Base-by-base conservation (phyloP, 2,113 vertebrate genomes). In the Microcebus ravelobensis region DNA sequence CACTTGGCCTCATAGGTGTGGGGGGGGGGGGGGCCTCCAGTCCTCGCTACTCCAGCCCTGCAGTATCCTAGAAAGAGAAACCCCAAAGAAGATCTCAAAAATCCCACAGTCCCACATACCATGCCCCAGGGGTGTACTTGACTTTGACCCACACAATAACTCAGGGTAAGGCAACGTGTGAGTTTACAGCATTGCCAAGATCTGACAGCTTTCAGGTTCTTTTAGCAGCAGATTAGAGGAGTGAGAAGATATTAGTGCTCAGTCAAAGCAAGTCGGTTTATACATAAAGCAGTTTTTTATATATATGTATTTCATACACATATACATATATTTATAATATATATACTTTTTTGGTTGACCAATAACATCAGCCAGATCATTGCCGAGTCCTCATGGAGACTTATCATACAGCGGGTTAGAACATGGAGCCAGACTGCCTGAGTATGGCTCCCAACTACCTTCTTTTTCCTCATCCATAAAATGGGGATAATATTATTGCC, bases 281-380 rank as follows among this genome's bases (percentile, higher is more conserved):
- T 55, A 13, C 8, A 34, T 20, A 10, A 21, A 21, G n/a, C 68
- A 70, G 68, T 70, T 36, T 36, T 36, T 10, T 71, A 12, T 39
- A 71, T 39, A 31, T 29, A 65, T 65, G 61, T 65, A 65, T 65
- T 65, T 65, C 31, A 29, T 65, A 65, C 61, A 65, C 27, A 65
- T 13, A 63, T 31, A 29, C 11, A 29, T 29, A 63, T 63, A 36
- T 63, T 5, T 11, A 12, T 63, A 63, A 63, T 29, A 11, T 1
- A 0, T 27, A 29, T 29, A 15, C 4, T 10, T 68, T n/a, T 36
- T 5, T 1, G 1, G 6, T 17, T 61, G 67, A 10, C 29, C 52
- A 6, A 39, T 63, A 52, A 42, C 76, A 45, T 67, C 27, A 55
- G 6, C 17, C 67, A 36, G 18, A 2, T 52, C 23, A 8, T 9